Conservation (phyloP, 2,113 vertebrate species). For the Menidia beryllina region DNA sequence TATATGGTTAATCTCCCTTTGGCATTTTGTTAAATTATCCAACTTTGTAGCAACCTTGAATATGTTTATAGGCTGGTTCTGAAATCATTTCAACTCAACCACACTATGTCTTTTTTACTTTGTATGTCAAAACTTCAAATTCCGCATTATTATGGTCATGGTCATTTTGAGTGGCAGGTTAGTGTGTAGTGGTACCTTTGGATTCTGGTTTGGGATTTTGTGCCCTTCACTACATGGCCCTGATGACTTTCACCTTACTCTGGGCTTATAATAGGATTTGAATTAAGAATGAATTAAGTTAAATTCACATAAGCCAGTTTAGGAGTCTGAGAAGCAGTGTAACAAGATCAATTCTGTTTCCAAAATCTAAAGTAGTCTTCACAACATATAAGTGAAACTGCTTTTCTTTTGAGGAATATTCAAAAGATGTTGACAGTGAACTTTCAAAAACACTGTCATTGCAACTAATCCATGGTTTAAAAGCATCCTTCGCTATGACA, state of each 20-base stretch:
- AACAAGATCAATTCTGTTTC: not conserved
- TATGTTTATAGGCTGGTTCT: not conserved
- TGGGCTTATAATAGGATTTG: too few species aligned
- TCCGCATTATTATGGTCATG: not conserved
- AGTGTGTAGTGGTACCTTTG: not conserved
- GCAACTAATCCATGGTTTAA: constrained; percentile 62
- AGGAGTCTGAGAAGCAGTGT: not conserved
- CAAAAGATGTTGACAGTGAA: constrained; percentile 38
- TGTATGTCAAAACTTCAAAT: not conserved
- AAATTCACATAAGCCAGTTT: constrained; percentile 2
- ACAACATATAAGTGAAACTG: not conserved
- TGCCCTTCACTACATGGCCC: too few species aligned
- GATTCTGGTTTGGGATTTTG: too few species aligned
- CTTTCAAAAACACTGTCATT: constrained; percentile 49
- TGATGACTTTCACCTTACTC: too few species aligned
- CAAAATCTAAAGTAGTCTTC: constrained; percentile 6
- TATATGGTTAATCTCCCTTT: not conserved
- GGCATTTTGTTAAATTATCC: not conserved
- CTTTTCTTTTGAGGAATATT: constrained; percentile 21
- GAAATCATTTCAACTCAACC: not conserved
- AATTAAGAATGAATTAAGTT: not conserved
- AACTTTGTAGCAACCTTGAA: not conserved
- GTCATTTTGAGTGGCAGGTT: not conserved
- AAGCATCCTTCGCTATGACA: constrained; percentile 6
- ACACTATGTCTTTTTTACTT: not conserved